A percentile compares a stretch with the other conserved stretches of the same genome.
Evolutionary conservation across 2,113 vertebrate genomes (phyloP).

Genomic region (Edolisoma coerulescens): DNA sequence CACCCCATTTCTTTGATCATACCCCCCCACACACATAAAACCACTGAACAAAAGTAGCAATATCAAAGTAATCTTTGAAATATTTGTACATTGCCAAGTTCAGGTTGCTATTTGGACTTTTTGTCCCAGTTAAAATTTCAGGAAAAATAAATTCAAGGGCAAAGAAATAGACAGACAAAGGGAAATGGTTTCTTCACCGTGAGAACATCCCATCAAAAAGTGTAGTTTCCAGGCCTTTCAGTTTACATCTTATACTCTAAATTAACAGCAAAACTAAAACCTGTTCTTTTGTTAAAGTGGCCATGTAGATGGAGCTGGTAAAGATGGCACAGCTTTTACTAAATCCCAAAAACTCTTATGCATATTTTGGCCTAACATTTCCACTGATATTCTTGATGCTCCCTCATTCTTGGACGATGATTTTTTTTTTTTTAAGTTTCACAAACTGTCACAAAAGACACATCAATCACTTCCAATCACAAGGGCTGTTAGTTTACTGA

Average conservation of each 20-base stretch:
- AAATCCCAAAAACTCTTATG: background rate
- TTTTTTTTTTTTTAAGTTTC: background rate
- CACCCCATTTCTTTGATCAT: background rate
- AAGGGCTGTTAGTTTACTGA: background rate
- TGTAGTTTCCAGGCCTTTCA: background rate
- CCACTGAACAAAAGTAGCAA: background rate
- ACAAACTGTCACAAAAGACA: background rate
- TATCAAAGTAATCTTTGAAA: background rate
- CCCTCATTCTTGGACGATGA: background rate
- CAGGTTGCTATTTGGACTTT: background rate
- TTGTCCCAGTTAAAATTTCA: background rate
- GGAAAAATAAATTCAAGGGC: background rate
- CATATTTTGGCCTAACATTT: background rate
- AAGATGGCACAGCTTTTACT: background rate
- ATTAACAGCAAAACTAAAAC: background rate
- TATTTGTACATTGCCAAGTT: background rate
- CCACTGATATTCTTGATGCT: background rate
- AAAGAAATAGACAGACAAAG: background rate
- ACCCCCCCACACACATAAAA: too few relatives aligned
- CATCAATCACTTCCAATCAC: background rate
- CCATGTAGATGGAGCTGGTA: background rate
- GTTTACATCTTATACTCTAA: background rate
- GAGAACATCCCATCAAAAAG: background rate
- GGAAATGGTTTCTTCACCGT: accelerated
- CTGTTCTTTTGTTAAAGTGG: background rate